A percentile compares a stretch with the other conserved stretches of the same genome.
These are phyloP conservation scores for Cataglyphis hispanica DNA, from an alignment of 1,140 invertebrate species.

Conservation along the genomic window DNA sequence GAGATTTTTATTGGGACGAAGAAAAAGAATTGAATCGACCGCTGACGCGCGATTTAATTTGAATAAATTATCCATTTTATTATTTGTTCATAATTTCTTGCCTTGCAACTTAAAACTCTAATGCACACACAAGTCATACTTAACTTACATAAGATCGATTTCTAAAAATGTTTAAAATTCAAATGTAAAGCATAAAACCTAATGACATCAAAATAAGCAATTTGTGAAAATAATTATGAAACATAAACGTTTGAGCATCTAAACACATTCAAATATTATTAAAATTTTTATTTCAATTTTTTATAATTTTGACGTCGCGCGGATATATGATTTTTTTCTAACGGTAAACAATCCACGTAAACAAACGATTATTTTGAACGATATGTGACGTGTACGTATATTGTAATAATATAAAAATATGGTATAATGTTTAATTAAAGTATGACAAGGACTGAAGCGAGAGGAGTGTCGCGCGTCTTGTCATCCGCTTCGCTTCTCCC, in stretches of 20 bases:
- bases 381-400: not conserved
- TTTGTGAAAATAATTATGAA: no score
- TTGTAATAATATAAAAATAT: not conserved
- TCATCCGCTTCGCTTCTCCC: not conserved
- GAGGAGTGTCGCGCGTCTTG: slow-evolving; percentile 2
- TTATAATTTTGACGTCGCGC: not conserved
- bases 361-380: not conserved
- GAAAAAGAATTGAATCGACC: not conserved
- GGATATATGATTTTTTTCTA: not conserved
- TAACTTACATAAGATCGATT: no score
- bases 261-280: no score
- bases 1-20: slow-evolving; percentile 7
- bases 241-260: no score
- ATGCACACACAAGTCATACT: no score
- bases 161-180: no score
- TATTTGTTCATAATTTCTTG: not conserved
- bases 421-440: not conserved
- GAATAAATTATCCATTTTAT: not conserved
- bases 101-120: no score
- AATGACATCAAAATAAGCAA: no score
- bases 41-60: not conserved
- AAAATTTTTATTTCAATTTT: no score
- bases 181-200: no score
- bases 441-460: not conserved
- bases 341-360: not conserved